Conservation (phyloP, 2,797 vertebrate species). For the Xyrichtys novacula region DNA sequence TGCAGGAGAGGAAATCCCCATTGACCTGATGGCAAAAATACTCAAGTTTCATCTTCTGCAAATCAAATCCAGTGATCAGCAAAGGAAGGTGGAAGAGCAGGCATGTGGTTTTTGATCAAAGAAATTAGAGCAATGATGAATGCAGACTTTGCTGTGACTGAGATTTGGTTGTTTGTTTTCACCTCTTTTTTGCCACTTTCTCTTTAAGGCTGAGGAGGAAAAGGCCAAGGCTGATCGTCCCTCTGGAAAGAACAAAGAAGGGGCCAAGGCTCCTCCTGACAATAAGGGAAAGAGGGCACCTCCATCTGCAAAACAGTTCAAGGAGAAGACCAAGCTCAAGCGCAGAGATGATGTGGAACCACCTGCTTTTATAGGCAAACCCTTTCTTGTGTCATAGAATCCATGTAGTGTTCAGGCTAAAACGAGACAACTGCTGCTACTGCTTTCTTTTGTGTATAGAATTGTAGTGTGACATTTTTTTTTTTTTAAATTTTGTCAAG, state of each 20-base stretch:
- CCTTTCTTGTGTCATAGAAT: too few relatives aligned
- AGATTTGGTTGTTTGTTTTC: background rate
- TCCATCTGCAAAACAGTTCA: constrained; percentile 24
- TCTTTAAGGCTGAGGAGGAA: constrained; percentile 77
- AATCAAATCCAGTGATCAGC: constrained; percentile 86
- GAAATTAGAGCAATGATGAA: too few relatives aligned
- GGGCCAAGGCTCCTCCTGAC: constrained; percentile 74
- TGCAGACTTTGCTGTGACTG: background rate
- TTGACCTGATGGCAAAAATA: constrained; percentile 89
- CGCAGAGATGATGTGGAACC: constrained; percentile 84
- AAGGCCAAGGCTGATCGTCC: constrained; percentile 28
- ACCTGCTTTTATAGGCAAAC: constrained; percentile 84
- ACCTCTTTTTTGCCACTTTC: background rate
- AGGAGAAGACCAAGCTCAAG: constrained; percentile 83
- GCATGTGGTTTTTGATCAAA: constrained; percentile 70
- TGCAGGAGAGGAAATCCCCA: constrained; percentile 85
- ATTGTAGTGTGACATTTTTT: background rate
- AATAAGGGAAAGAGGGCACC: constrained; percentile 79
- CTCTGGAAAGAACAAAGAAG: constrained; percentile 75
- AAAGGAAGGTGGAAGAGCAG: constrained; percentile 80
- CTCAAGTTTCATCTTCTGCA: constrained; percentile 92
- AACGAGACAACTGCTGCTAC: background rate
- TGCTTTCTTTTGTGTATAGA: background rate
- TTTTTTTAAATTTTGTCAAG: too few relatives aligned
- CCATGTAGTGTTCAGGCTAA: background rate